Conservation (phyloP, 2,888 invertebrate genomes). For the Drosophila subsilvestris region DNA sequence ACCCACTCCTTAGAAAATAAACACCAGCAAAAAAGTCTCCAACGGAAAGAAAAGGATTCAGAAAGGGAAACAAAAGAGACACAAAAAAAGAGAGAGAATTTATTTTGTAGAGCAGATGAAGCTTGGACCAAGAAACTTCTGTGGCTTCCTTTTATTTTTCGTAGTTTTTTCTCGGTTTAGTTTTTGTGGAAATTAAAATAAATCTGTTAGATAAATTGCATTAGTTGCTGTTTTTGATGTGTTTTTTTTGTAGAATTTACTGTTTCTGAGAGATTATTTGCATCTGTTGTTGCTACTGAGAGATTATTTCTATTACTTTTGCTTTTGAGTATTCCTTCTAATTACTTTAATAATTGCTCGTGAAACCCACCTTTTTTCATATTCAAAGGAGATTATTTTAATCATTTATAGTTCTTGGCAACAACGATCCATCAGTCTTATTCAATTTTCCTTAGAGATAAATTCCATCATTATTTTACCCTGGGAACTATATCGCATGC, state of each 20-base stretch:
- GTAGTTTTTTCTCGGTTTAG: background rate
- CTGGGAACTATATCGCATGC: too few relatives aligned
- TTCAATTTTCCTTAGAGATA: background rate
- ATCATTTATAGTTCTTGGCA: background rate
- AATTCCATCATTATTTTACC: background rate
- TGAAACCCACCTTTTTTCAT: too few relatives aligned
- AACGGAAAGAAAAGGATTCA: constrained; percentile 1
- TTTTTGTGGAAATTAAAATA: background rate
- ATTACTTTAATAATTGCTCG: too few relatives aligned
- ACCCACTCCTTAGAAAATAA: background rate
- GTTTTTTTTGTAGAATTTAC: background rate
- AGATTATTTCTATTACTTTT: background rate
- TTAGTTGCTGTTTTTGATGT: too few relatives aligned
- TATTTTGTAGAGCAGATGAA: background rate
- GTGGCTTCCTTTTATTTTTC: background rate
- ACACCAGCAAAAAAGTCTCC: background rate
- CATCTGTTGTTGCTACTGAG: background rate
- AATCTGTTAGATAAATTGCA: background rate
- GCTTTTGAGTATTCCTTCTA: background rate
- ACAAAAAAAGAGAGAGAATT: too few relatives aligned
- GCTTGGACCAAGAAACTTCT: background rate
- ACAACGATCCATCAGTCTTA: background rate
- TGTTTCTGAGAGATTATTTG: background rate
- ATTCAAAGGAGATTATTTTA: too few relatives aligned
- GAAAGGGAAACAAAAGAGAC: constrained; percentile 8